Percentiles rank a stretch among this genome's conserved stretches.
phyloP scores from a whole-genome alignment of 2,113 vertebrate species.

The Mungos mungo region DNA sequence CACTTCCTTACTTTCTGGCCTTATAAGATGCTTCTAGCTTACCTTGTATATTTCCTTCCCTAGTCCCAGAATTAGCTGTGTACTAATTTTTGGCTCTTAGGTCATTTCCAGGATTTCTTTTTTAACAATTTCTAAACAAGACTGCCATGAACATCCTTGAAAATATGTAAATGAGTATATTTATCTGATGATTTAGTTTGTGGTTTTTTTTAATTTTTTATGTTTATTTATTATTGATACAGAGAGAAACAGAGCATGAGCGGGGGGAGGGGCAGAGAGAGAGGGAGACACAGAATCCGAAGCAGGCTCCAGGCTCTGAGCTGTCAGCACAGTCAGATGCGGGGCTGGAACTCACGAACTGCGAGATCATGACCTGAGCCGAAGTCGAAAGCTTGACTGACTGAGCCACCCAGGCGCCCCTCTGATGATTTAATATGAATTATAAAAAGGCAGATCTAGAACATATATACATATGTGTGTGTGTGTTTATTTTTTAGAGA shows the following conservation, averaged over 20 bases:
- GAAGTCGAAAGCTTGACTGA: too few relatives aligned
- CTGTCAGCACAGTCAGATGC: too few relatives aligned
- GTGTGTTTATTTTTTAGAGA: too few relatives aligned
- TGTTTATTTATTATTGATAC: too few relatives aligned
- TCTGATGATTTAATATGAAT: not conserved
- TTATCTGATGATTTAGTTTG: not conserved
- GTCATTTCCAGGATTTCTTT: not conserved
- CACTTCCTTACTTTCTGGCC: not conserved
- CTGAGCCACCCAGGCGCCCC: too few relatives aligned
- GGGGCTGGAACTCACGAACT: too few relatives aligned
- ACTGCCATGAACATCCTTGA: not conserved
- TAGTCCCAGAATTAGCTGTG: not conserved
- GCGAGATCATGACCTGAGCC: too few relatives aligned
- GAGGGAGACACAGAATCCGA: too few relatives aligned
- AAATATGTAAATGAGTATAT: not conserved
- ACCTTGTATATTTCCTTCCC: not conserved
- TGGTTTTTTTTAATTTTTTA: too few relatives aligned
- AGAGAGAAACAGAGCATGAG: too few relatives aligned
- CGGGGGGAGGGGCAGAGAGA: too few relatives aligned
- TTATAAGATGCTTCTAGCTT: not conserved
- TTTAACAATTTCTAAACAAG: constrained; percentile 10
- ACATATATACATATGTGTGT: not conserved
- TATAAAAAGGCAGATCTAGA: not conserved
- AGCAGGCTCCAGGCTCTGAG: too few relatives aligned
- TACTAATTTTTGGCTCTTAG: not conserved